phyloP scores from a whole-genome alignment of 2,797 vertebrate species.

The Acanthurus tractus region DNA sequence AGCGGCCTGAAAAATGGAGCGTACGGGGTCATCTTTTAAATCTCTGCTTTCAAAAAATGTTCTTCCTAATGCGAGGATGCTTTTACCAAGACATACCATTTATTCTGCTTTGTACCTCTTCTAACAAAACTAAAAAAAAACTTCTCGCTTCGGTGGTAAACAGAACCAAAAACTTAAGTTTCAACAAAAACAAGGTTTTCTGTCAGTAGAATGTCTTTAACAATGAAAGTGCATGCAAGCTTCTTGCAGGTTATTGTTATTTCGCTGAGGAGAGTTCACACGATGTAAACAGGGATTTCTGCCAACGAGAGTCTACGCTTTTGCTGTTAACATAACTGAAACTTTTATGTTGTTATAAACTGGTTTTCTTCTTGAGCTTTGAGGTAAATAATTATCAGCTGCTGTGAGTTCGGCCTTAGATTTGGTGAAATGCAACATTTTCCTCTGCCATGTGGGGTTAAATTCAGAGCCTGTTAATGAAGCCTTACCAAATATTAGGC shows the following conservation, averaged over 20 bases:
- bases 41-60: constrained; percentile 10
- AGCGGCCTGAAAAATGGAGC: neutral
- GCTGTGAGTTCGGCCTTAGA: neutral
- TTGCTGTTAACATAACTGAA: constrained; percentile 1
- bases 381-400: neutral
- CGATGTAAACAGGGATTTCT: constrained; percentile 1
- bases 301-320: constrained; percentile 10
- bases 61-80: neutral
- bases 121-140: neutral
- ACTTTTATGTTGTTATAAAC: neutral
- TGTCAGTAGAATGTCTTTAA: neutral
- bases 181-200: neutral
- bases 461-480: constrained; percentile 46
- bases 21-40: neutral
- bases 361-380: too few species aligned
- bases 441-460: constrained; percentile 25
- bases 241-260: constrained; percentile 1
- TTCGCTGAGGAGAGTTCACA: constrained; percentile 20
- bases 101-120: constrained; percentile 4
- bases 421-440: constrained; percentile 26
- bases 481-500: constrained; percentile 51
- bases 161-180: constrained; percentile 9
- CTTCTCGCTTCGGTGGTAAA: constrained; percentile 5
- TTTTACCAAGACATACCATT: neutral
- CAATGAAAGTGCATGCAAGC: neutral